Conservation (phyloP, 1,140 invertebrate species). For the Euwallacea similis region DNA sequence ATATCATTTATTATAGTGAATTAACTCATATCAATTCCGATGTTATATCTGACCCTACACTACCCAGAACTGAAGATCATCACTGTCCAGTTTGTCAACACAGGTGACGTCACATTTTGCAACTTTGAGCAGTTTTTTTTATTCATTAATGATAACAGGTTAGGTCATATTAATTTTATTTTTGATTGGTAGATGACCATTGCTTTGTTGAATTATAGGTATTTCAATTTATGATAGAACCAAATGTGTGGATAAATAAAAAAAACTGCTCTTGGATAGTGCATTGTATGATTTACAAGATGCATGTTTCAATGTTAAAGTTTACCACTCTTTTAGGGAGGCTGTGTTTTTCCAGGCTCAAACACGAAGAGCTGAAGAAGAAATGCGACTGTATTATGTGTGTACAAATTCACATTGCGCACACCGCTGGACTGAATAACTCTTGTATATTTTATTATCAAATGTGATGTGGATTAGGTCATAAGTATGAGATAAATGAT, state of each 20-base stretch:
- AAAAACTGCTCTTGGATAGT: neutral
- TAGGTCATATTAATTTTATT: neutral
- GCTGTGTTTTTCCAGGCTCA: slow-evolving; percentile 77
- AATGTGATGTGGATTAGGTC: too few species aligned
- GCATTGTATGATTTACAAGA: neutral
- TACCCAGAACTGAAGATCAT: slow-evolving; percentile 97
- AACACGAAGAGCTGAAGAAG: slow-evolving; percentile 93
- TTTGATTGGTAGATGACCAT: neutral
- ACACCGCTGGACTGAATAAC: slow-evolving; percentile 95
- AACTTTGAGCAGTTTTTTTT: neutral
- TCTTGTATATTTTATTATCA: too few species aligned
- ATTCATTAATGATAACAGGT: neutral
- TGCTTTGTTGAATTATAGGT: neutral
- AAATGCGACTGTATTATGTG: slow-evolving; percentile 99
- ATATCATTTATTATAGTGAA: slow-evolving; percentile 65
- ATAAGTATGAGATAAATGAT: too few species aligned
- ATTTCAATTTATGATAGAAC: too few species aligned
- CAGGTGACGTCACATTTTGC: slow-evolving; percentile 57
- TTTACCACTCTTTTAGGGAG: slow-evolving; percentile 44
- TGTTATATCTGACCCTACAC: slow-evolving; percentile 96
- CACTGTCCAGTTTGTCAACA: slow-evolving; percentile 95
- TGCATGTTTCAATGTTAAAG: too few species aligned
- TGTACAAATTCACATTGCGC: slow-evolving; percentile 92
- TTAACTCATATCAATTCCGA: slow-evolving; percentile 97
- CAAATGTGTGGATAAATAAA: too few species aligned